Evolutionary conservation across 1,140 invertebrate genomes (phyloP).

Genomic region (Drosophila elegans): DNA sequence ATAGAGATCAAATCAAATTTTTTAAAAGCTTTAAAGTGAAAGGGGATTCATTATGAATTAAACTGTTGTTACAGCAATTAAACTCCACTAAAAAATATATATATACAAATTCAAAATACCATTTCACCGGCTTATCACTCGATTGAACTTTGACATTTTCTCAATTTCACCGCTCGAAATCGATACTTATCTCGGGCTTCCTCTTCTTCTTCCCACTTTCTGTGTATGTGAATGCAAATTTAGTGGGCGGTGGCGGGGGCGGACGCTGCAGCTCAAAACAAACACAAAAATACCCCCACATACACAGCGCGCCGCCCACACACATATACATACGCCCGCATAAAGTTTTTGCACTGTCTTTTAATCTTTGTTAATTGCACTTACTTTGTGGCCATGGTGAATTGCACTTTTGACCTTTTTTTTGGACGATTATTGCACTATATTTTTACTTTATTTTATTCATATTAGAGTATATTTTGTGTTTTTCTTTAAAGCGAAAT

Average conservation of each 20-base stretch:
- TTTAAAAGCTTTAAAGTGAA: no score
- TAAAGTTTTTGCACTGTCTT: neutral
- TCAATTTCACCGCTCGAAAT: slow-evolving; percentile 36
- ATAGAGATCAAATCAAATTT: neutral
- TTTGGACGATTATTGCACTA: slow-evolving; percentile 32
- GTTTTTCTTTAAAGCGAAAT: slow-evolving; percentile 11
- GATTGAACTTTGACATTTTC: slow-evolving; percentile 38
- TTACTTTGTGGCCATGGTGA: slow-evolving; percentile 67
- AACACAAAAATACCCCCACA: slow-evolving; percentile 74
- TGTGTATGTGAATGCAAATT: slow-evolving; percentile 32
- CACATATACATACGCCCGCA: slow-evolving; percentile 28
- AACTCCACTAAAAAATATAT: neutral
- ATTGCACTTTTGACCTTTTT: slow-evolving; percentile 38
- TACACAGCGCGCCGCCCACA: slow-evolving; percentile 53
- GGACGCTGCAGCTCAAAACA: slow-evolving; percentile 63
- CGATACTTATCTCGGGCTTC: slow-evolving; percentile 21
- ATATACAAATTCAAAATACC: neutral
- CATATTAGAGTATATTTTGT: slow-evolving; percentile 14
- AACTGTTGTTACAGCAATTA: no score
- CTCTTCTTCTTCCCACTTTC: slow-evolving; percentile 9
- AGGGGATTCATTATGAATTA: no score
- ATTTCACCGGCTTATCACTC: neutral
- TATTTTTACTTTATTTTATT: slow-evolving; percentile 48
- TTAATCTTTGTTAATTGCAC: slow-evolving; percentile 29
- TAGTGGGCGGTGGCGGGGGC: slow-evolving; percentile 8